phyloP scores from a whole-genome alignment of 1,140 invertebrate species.

The Drosophila setifemur region DNA sequence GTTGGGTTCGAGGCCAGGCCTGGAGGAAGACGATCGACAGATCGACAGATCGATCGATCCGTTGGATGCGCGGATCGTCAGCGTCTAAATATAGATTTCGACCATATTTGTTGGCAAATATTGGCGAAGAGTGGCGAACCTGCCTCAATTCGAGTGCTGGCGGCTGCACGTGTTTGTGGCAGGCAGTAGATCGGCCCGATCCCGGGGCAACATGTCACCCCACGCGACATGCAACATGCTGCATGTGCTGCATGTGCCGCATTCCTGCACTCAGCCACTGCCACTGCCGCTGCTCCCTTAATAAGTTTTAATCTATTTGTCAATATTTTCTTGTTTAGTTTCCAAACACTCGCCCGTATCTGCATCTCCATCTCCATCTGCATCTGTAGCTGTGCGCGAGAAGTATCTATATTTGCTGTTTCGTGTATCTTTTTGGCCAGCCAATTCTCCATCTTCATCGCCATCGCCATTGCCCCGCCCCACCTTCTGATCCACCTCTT shows the following conservation, averaged over 20 bases:
- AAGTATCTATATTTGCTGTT: constrained; percentile 12
- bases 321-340: constrained; percentile 77
- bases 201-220: constrained; percentile 53
- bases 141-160: constrained; percentile 51
- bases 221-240: constrained; percentile 51
- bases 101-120: constrained; percentile 78
- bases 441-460: constrained; percentile 30
- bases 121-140: constrained; percentile 68
- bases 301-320: constrained; percentile 79
- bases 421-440: constrained; percentile 42
- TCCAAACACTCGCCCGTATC: constrained; percentile 47
- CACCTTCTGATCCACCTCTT: constrained; percentile 19
- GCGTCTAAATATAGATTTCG: constrained; percentile 77
- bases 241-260: constrained; percentile 39
- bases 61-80: constrained; percentile 46
- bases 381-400: constrained; percentile 10
- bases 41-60: constrained; percentile 7
- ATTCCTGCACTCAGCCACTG: constrained; percentile 11
- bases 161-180: constrained; percentile 45
- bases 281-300: constrained; percentile 43
- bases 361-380: constrained; percentile 5
- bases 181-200: constrained; percentile 40
- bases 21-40: constrained; percentile 39
- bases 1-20: constrained; percentile 50
- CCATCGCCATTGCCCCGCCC: background rate